These are phyloP conservation scores for Oscheius onirici DNA, from an alignment of 2,888 invertebrate species.

Conservation along the genomic window DNA sequence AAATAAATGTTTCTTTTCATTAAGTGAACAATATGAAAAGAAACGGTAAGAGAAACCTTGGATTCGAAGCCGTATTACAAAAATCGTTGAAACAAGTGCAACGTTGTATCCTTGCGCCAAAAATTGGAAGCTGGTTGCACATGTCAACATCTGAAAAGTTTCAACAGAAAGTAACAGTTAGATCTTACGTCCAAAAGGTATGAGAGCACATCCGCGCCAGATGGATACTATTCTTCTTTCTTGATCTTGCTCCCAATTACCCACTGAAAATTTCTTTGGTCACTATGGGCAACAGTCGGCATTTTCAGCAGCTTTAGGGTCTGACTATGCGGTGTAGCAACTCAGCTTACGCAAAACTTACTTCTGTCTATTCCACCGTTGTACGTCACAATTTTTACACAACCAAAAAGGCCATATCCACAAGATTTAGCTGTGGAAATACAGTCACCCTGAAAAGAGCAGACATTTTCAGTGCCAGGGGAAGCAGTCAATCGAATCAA, in stretches of 20 bases:
- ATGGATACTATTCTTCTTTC: conserved; percentile 63
- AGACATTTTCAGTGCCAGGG: no score
- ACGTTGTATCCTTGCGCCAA: conserved; percentile 62
- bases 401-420: conserved; percentile 57
- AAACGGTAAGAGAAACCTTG: neutral
- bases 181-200: conserved; percentile 64
- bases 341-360: no score
- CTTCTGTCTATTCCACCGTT: conserved; percentile 58
- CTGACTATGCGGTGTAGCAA: neutral
- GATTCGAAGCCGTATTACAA: conserved; percentile 46
- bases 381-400: conserved; percentile 54
- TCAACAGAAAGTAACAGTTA: neutral
- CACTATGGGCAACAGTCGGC: neutral
- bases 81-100: conserved; percentile 68
- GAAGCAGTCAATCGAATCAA: no score
- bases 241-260: conserved; percentile 64
- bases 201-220: conserved; percentile 64
- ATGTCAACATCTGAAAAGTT: conserved; percentile 60
- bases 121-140: conserved; percentile 63
- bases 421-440: conserved; percentile 50
- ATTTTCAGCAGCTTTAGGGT: neutral
- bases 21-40: neutral
- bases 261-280: conserved; percentile 57
- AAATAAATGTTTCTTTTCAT: conserved; percentile 19
- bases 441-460: conserved; percentile 41